Evolutionary conservation across 2,113 vertebrate species (phyloP), one percentile per base, ranked within the genome.

Genomic region (Polyodon spathula): DNA sequence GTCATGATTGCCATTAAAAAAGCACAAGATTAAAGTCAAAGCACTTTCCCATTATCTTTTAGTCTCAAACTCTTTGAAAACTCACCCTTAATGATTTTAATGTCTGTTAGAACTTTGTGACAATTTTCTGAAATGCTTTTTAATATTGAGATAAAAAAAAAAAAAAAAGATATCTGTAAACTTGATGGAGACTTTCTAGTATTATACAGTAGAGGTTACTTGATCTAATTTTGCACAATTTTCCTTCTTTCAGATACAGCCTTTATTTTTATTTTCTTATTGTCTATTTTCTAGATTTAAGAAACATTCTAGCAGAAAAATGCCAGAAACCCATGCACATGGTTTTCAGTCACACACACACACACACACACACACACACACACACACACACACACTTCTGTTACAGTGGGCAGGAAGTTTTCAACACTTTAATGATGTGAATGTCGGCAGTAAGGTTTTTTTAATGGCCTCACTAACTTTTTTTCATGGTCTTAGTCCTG

Each of bases 1-100:
- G 80, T 79, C 75, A 77, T 82, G 80, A 81, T 83, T 77, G 76
- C 78, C 76, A 72, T 80, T 74, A 82, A 50, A 50, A 79, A 81
- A 76, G 71, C 73, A 71, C 44, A 6, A 78, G 80, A 86, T 84
- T 80, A 85, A 86, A 88, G 84, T 71, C 27, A 27, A 27, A 27
- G 78, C 74, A 81, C 79, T 85, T 82, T 86, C 81, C 82, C 81
- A 81, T 81, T 86, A 83, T 81, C 81, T 80, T 83, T 84, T 74
- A 81, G 83, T 87, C 75, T 76, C 77, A 75, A 65, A 71, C 73
- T 67, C 82, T 86, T 87, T 83, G 78, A 88, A 86, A 82, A 75
- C 67, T 78, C 79, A 74, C 59, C 71, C 80, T 86, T 85, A 82
- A 85, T 84, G 79, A 86, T 84, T 85, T 79, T 77, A 75, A 80